Percentiles rank a stretch among this genome's conserved stretches.
phyloP scores from a whole-genome alignment of 2,797 vertebrate species.

The Meda fulgida region DNA sequence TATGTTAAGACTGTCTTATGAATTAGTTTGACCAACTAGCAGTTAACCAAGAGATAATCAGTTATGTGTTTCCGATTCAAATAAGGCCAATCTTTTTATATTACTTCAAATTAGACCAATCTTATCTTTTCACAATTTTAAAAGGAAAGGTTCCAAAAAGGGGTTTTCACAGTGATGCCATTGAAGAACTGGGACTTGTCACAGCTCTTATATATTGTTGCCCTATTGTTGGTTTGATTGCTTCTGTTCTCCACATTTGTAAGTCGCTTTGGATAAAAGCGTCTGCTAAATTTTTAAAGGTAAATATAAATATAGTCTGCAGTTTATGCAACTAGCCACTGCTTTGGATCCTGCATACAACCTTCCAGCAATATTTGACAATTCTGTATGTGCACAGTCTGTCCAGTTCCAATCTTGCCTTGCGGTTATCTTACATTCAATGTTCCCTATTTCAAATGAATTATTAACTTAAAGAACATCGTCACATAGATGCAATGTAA shows the following conservation, averaged over 20 bases:
- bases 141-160: no score
- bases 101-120: not conserved
- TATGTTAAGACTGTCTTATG: not conserved
- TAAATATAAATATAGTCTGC: not conserved
- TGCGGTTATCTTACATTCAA: not conserved
- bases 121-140: no score
- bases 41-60: not conserved
- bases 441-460: not conserved
- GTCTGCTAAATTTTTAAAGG: not conserved
- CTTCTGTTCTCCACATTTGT: not conserved
- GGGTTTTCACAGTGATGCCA: no score
- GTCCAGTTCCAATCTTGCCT: not conserved
- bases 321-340: not conserved
- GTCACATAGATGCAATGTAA: not conserved
- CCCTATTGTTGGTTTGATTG: no score
- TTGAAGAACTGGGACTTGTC: no score
- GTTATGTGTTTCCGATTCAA: not conserved
- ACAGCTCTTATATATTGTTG: no score
- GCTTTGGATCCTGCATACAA: not conserved
- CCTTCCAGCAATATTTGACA: not conserved
- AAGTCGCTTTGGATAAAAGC: not conserved
- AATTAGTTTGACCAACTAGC: not conserved
- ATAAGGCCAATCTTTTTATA: not conserved
- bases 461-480: not conserved
- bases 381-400: not conserved